Base-by-base conservation (phyloP, 2,797 vertebrate genomes). In the Setipinna tenuifilis region DNA sequence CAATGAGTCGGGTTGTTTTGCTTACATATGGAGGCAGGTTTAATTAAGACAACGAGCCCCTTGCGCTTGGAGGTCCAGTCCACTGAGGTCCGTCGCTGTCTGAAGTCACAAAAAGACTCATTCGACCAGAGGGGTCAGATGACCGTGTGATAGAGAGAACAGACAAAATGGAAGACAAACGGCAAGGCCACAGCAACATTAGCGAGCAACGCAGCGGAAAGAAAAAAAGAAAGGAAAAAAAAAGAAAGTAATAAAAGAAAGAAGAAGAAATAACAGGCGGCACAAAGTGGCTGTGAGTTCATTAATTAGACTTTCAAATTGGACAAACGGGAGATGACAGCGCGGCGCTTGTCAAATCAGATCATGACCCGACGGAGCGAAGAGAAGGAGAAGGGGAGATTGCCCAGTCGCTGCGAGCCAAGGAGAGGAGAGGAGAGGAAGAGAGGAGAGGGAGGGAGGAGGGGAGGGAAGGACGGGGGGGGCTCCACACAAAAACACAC, bases 231-330 rank as follows among this genome's bases (percentile, higher is more conserved):
- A 90, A 93, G 94, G 93, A 92, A 92, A 87, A 95, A 92, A 90
- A 93, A 90, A 89, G 89, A 91, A 92, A 93, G 84, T 90, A 89
- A 91, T 88, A 91, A 41, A 54, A 54, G 50, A 14, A 14, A 54
- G 50, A 6, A 85, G 89, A 92, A 75, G 83, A 85, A 82, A 86
- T 89, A 86, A 89, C 82, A 88, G 84, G 81, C 35, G 31, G 59
- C 78, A 82, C 14, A 12, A 80, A 41, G 6, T 84, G 50, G 10
- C 19, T 50, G 7, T 86, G 89, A 94, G 94, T 95, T 94, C 93
- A 93, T 95, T 95, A 96, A 95, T 96, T 96, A 95, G 93, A 96
- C 94, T 94, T 95, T 95, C 92, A 95, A 95, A 95, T 95, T 90
- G 93, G 95, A 95, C 93, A 94, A 95, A 96, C 92, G 93, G 88